Evolutionary conservation across 2,113 vertebrate genomes (phyloP).

Genomic region (Muntiacus reevesi): DNA sequence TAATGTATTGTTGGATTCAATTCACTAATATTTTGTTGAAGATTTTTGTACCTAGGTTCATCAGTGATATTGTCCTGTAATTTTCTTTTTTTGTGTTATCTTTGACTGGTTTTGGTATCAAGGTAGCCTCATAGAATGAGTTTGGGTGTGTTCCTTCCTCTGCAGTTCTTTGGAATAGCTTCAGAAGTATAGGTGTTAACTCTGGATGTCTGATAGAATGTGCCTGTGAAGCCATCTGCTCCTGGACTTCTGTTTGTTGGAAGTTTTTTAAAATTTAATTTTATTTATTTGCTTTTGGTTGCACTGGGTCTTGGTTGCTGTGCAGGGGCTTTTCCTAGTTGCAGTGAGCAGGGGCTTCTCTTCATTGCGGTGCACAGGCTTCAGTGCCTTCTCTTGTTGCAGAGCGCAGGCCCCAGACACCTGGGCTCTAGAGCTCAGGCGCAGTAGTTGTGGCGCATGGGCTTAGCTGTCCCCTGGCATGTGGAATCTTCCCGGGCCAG

Average conservation of each 20-base stretch:
- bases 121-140: neutral
- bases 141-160: neutral
- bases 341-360: rapidly evolving
- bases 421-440: neutral
- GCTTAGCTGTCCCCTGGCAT: neutral
- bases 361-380: neutral
- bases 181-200: neutral
- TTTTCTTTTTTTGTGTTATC: neutral
- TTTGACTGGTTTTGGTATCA: neutral
- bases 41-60: neutral
- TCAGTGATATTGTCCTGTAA: neutral
- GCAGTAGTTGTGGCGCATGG: neutral
- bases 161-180: neutral
- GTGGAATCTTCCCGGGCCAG: neutral
- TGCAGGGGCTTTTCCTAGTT: neutral
- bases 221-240: neutral
- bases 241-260: neutral
- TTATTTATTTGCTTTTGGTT: neutral
- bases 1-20: neutral
- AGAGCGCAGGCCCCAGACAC: neutral
- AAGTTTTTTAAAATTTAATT: neutral
- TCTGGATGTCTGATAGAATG: neutral
- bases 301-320: neutral
- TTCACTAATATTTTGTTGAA: neutral
- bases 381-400: neutral